phyloP scores from a whole-genome alignment of 2,888 invertebrate species.

The Stictocephala bisonia region DNA sequence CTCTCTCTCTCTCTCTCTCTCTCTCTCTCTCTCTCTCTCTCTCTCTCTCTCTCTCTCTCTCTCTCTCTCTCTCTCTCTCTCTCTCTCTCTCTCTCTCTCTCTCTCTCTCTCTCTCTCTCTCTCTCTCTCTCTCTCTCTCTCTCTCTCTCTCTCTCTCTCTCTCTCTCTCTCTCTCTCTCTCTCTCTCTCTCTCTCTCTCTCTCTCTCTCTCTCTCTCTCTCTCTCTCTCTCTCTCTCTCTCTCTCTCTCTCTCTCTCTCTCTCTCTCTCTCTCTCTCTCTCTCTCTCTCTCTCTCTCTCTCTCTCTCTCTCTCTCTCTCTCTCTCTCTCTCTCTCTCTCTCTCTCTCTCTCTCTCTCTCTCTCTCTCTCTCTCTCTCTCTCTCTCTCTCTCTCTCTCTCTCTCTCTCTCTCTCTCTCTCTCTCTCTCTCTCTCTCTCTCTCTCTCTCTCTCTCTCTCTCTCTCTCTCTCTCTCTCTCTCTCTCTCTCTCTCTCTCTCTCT shows the following conservation, averaged over 20 bases:
- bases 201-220: conserved; percentile 13
- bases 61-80: conserved; percentile 13
- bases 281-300: conserved; percentile 7
- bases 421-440: neutral
- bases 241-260: conserved; percentile 13
- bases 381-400: conserved; percentile 9
- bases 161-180: conserved; percentile 13
- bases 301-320: neutral
- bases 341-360: conserved; percentile 13
- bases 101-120: conserved; percentile 13
- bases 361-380: conserved; percentile 13
- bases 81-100: conserved; percentile 13
- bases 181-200: conserved; percentile 13
- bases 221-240: conserved; percentile 13
- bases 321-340: conserved; percentile 14
- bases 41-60: conserved; percentile 13
- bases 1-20: conserved; percentile 13
- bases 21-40: conserved; percentile 13
- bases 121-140: conserved; percentile 13
- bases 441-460: neutral
- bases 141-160: conserved; percentile 13
- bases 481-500: neutral
- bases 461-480: neutral
- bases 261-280: conserved; percentile 13
- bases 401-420: neutral